phyloP scores from a whole-genome alignment of 2,797 vertebrate genomes.

The Trachurus trachurus region DNA sequence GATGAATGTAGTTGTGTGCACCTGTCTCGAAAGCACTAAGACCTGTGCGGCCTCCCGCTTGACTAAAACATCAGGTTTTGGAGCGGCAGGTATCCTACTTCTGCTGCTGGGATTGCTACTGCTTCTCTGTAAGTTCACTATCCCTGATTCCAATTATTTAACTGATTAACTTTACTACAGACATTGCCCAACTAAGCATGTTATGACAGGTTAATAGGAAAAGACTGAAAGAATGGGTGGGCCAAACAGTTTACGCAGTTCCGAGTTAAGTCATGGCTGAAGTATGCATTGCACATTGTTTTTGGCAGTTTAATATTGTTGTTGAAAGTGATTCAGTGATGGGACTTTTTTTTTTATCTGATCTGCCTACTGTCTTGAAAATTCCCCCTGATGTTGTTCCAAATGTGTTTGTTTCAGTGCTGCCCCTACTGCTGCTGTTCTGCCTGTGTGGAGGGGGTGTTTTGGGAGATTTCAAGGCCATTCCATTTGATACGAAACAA shows the following conservation, averaged over 20 bases:
- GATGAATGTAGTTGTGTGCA: conserved; percentile 79
- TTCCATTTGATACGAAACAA: conserved; percentile 84
- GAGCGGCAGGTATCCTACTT: conserved; percentile 74
- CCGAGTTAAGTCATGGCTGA: neutral
- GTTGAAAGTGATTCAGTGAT: conserved; percentile 10
- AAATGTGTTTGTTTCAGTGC: conserved; percentile 80
- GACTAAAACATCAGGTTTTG: conserved; percentile 21
- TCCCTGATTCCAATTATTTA: rapidly evolving
- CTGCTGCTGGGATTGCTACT: conserved; percentile 85
- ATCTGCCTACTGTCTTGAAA: neutral
- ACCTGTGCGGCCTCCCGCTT: neutral
- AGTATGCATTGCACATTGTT: neutral
- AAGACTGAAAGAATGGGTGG: neutral
- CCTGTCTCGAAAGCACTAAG: conserved; percentile 58
- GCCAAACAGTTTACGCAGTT: neutral
- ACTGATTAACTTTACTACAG: neutral
- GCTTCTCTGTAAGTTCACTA: conserved; percentile 82
- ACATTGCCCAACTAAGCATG: neutral
- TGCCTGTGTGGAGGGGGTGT: conserved; percentile 86
- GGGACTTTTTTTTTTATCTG: neutral
- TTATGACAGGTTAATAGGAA: neutral
- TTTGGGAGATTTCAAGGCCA: conserved; percentile 82
- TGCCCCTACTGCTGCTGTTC: conserved; percentile 91
- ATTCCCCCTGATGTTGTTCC: neutral
- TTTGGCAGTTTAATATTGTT: neutral